These are phyloP conservation scores for Uria lomvia DNA, from an alignment of 2,113 vertebrate species.

Conservation along the genomic window DNA sequence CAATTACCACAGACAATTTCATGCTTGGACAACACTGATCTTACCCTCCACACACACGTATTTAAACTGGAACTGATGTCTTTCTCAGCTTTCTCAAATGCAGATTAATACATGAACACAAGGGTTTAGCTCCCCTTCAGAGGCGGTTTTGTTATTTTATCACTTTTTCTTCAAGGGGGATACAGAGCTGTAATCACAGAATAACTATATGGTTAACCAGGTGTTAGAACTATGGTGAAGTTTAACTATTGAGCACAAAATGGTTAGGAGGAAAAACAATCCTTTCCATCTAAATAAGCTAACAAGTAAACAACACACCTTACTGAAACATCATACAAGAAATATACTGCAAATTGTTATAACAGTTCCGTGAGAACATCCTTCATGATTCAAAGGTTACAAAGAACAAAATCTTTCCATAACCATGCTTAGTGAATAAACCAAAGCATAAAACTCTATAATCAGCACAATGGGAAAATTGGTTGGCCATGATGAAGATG, in stretches of 20 bases:
- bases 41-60: not conserved
- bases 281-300: not conserved
- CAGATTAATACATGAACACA: slow-evolving; percentile 17
- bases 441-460: not conserved
- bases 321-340: not conserved
- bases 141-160: not conserved
- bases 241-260: not conserved
- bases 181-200: not conserved
- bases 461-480: not conserved
- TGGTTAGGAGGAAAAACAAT: not conserved
- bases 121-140: not conserved
- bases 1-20: slow-evolving; percentile 65
- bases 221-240: not conserved
- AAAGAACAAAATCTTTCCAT: not conserved
- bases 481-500: not conserved
- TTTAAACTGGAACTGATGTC: slow-evolving; percentile 25
- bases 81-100: slow-evolving; percentile 27
- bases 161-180: not conserved
- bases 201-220: not conserved
- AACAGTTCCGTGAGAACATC: not conserved
- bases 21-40: slow-evolving; percentile 36
- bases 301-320: not conserved
- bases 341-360: not conserved
- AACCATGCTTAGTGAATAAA: not conserved
- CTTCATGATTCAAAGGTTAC: not conserved